Conservation (phyloP, 2,113 vertebrate genomes). For the Trichechus manatus region DNA sequence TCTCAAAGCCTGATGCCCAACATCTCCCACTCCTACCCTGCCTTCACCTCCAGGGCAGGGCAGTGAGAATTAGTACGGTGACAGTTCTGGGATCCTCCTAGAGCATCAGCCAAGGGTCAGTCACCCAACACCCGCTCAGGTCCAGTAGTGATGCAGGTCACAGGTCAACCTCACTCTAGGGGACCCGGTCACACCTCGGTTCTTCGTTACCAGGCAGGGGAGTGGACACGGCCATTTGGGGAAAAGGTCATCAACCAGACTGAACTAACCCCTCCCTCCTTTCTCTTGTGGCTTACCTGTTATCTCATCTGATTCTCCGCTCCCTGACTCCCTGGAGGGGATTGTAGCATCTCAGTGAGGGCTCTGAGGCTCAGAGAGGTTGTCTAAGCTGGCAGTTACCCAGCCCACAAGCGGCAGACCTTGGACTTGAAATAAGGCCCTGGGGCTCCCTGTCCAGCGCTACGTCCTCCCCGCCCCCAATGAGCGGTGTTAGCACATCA, state of each 20-base stretch:
- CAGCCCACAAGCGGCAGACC: not conserved
- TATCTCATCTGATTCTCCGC: accelerated
- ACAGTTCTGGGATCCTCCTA: not conserved
- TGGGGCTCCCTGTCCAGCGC: accelerated
- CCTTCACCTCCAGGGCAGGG: not conserved
- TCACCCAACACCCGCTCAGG: accelerated
- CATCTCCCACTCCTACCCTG: accelerated
- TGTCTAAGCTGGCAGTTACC: not conserved
- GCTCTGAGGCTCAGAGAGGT: not conserved
- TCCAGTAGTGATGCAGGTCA: accelerated
- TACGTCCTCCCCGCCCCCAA: accelerated
- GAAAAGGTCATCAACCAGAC: not conserved
- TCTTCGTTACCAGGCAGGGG: not conserved
- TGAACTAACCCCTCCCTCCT: too few species aligned
- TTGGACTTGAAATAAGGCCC: not conserved
- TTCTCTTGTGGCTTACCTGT: accelerated
- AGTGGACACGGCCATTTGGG: accelerated
- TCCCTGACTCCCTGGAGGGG: not conserved
- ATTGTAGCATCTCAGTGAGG: accelerated
- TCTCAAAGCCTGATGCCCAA: not conserved
- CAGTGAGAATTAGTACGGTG: accelerated
- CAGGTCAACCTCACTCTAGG: accelerated
- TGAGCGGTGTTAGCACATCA: not conserved
- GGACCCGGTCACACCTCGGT: accelerated
- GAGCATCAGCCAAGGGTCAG: not conserved